phyloP scores from a whole-genome alignment of 2,113 vertebrate genomes.

The Phasianus colchicus region DNA sequence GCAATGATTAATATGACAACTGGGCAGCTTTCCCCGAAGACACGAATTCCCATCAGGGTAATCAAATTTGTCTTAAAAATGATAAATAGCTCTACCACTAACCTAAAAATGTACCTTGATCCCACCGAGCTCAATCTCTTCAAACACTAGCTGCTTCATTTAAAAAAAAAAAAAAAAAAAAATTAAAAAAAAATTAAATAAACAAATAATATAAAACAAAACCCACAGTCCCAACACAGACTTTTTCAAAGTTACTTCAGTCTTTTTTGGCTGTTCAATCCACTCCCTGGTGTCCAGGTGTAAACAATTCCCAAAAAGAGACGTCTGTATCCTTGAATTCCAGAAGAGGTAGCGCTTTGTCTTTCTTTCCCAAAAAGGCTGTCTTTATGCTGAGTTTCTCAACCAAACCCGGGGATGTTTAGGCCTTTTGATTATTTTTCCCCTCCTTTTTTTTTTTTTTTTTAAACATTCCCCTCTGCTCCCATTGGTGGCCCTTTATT shows the following conservation, averaged over 20 bases:
- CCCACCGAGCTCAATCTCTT: conserved; percentile 25
- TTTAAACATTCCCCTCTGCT: background rate
- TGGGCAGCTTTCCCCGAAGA: conserved; percentile 67
- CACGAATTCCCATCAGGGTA: conserved; percentile 47
- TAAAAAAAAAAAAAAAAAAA: background rate
- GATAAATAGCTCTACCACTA: conserved; percentile 58
- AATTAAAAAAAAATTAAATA: conserved; percentile 49
- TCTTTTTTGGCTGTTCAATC: conserved; percentile 62
- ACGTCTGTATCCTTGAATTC: conserved; percentile 52
- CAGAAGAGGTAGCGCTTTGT: conserved; percentile 61
- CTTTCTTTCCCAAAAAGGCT: conserved; percentile 44
- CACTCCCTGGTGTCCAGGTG: conserved; percentile 66
- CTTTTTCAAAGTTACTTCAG: conserved; percentile 68
- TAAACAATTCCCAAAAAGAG: conserved; percentile 76
- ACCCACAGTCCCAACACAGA: conserved; percentile 40
- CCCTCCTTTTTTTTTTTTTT: background rate
- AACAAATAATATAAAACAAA: conserved; percentile 74
- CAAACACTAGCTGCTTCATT: conserved; percentile 67
- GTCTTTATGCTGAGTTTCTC: conserved; percentile 34
- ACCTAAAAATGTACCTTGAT: conserved; percentile 58
- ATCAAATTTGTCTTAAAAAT: conserved; percentile 66
- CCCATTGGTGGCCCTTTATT: background rate
- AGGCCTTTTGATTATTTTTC: conserved; percentile 41
- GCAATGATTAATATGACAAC: conserved; percentile 69
- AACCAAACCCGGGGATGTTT: background rate